Conservation (phyloP, 2,113 vertebrate genomes). For the Trinectes maculatus region DNA sequence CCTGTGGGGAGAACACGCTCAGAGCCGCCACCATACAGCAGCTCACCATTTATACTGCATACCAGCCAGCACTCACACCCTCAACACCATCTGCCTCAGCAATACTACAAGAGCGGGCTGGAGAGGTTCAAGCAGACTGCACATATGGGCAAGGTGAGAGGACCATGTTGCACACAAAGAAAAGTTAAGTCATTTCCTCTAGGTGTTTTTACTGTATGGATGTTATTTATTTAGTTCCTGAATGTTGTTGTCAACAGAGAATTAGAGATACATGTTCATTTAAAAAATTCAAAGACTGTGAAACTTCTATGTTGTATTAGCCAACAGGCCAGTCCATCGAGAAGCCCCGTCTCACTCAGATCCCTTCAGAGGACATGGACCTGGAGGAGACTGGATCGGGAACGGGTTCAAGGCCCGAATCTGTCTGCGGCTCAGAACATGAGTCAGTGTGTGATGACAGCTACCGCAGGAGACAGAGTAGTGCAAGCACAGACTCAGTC, state of each 20-base stretch:
- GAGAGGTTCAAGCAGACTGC: slow-evolving; percentile 65
- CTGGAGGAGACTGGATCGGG: slow-evolving; percentile 78
- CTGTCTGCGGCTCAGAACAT: slow-evolving; percentile 42
- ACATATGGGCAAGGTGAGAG: slow-evolving; percentile 68
- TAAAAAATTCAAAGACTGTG: background rate
- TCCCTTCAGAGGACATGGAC: slow-evolving; percentile 90
- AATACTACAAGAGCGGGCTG: slow-evolving; percentile 77
- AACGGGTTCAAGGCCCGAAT: slow-evolving; percentile 48
- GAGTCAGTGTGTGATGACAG: slow-evolving; percentile 68
- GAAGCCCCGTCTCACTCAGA: slow-evolving; percentile 86
- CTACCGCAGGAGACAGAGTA: slow-evolving; percentile 71
- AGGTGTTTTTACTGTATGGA: background rate
- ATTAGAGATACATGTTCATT: background rate
- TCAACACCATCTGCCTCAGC: slow-evolving; percentile 83
- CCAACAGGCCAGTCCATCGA: slow-evolving; percentile 80
- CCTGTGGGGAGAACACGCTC: slow-evolving; percentile 91
- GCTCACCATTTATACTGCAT: slow-evolving; percentile 80
- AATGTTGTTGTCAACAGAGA: background rate
- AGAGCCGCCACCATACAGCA: slow-evolving; percentile 90
- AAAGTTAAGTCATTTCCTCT: background rate
- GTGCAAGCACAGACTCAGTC: slow-evolving; percentile 71
- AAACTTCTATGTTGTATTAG: slow-evolving; percentile 46
- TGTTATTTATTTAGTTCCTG: background rate
- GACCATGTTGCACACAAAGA: background rate
- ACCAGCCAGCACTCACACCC: slow-evolving; percentile 77